Conservation (phyloP, 2,113 vertebrate genomes). For the Mormoops blainvillei region DNA sequence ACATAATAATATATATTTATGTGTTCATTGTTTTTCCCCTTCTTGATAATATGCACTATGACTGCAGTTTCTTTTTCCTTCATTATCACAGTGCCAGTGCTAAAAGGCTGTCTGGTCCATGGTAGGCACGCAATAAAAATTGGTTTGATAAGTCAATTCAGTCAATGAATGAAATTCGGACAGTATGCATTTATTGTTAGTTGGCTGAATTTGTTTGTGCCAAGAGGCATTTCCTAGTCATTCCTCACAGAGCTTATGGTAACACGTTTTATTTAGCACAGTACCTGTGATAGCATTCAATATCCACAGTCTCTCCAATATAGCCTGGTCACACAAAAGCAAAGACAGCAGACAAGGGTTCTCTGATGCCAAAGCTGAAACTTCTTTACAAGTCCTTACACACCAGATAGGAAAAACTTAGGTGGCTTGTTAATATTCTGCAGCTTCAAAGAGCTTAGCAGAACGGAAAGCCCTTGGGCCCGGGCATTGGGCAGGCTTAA, state of each 20-base stretch:
- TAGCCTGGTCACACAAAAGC: background rate
- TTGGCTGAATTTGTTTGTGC: background rate
- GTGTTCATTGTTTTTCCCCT: background rate
- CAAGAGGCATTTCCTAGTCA: background rate
- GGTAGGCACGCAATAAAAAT: background rate
- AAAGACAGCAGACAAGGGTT: background rate
- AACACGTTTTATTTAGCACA: background rate
- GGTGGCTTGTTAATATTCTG: background rate
- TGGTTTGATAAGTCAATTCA: background rate
- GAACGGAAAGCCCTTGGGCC: background rate
- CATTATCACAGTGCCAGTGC: background rate
- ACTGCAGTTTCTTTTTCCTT: background rate
- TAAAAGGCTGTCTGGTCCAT: background rate
- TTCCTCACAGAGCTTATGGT: background rate
- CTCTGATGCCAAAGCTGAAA: background rate
- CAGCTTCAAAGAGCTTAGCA: background rate
- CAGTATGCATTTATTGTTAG: background rate
- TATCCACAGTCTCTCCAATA: background rate
- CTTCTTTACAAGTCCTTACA: background rate
- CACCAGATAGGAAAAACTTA: background rate
- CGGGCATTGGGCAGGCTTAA: background rate
- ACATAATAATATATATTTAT: background rate
- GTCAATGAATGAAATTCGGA: background rate
- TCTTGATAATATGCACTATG: background rate
- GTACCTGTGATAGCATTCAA: background rate